Evolutionary conservation across 1,140 invertebrate species (phyloP).

Genomic region (Lordiphosa mommai): DNA sequence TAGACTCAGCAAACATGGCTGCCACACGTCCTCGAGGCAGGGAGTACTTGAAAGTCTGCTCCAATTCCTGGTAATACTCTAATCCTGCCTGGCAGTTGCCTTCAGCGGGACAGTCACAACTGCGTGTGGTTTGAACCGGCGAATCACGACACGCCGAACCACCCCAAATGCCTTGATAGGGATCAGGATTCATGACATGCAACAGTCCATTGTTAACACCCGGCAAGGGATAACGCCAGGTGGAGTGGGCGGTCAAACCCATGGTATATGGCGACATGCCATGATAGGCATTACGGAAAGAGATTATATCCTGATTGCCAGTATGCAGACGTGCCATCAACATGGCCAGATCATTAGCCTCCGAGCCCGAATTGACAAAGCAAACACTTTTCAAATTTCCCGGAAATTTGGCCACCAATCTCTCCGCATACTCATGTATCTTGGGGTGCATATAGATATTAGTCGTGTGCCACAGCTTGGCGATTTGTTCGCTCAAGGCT

Average conservation of each 20-base stretch:
- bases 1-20: slow-evolving; percentile 95
- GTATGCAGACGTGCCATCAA: slow-evolving; percentile 92
- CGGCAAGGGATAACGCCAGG: slow-evolving; percentile 89
- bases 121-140: slow-evolving; percentile 86
- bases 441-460: slow-evolving; percentile 94
- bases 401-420: slow-evolving; percentile 90
- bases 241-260: slow-evolving; percentile 89
- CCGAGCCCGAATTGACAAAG: slow-evolving; percentile 97
- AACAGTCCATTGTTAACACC: slow-evolving; percentile 87
- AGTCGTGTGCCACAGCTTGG: slow-evolving; percentile 94
- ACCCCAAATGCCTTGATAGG: slow-evolving; percentile 93
- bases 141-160: slow-evolving; percentile 93
- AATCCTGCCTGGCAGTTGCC: slow-evolving; percentile 86
- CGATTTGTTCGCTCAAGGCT: slow-evolving; percentile 88
- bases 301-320: slow-evolving; percentile 90
- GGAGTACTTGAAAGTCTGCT: slow-evolving; percentile 88
- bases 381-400: slow-evolving; percentile 93
- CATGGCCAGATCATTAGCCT: slow-evolving; percentile 97
- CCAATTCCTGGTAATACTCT: slow-evolving; percentile 90
- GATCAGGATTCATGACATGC: slow-evolving; percentile 96
- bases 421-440: slow-evolving; percentile 94
- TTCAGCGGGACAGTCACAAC: slow-evolving; percentile 84
- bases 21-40: slow-evolving; percentile 88
- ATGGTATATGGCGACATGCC: slow-evolving; percentile 92
- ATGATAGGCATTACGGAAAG: slow-evolving; percentile 93